These are phyloP conservation scores for Otolemur crassicaudatus DNA, from an alignment of 2,797 vertebrate genomes.

Conservation along the genomic window DNA sequence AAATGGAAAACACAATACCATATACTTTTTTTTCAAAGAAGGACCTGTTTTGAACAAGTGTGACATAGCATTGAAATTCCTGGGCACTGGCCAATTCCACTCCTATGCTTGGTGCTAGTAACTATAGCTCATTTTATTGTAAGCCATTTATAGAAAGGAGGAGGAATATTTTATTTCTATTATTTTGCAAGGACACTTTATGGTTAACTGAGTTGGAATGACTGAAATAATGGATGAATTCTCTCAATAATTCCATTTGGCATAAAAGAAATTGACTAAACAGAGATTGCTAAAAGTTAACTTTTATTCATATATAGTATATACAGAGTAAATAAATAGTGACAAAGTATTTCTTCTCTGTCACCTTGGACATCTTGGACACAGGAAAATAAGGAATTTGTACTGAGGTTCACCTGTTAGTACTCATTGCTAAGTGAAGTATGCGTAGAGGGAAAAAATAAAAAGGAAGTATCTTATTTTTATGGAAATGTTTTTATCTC, in stretches of 20 bases:
- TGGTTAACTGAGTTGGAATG: neutral
- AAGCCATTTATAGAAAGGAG: neutral
- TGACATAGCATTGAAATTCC: neutral
- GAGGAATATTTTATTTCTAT: neutral
- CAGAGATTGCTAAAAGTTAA: neutral
- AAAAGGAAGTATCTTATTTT: neutral
- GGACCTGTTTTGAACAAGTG: neutral
- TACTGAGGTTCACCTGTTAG: neutral
- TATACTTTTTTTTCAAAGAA: neutral
- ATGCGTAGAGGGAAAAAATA: neutral
- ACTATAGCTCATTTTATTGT: neutral
- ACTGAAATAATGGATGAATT: neutral
- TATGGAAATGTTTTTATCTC: neutral
- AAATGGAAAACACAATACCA: neutral
- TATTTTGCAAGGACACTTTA: neutral
- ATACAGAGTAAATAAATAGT: neutral
- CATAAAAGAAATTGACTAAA: neutral
- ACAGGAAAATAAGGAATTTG: neutral
- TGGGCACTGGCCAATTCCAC: neutral
- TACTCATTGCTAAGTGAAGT: neutral
- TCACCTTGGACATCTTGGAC: neutral
- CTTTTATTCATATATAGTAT: neutral
- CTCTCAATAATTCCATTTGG: neutral
- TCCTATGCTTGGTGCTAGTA: neutral
- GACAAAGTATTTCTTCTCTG: neutral